Conservation (phyloP, 2,797 vertebrate species). For the Lateolabrax maculatus region DNA sequence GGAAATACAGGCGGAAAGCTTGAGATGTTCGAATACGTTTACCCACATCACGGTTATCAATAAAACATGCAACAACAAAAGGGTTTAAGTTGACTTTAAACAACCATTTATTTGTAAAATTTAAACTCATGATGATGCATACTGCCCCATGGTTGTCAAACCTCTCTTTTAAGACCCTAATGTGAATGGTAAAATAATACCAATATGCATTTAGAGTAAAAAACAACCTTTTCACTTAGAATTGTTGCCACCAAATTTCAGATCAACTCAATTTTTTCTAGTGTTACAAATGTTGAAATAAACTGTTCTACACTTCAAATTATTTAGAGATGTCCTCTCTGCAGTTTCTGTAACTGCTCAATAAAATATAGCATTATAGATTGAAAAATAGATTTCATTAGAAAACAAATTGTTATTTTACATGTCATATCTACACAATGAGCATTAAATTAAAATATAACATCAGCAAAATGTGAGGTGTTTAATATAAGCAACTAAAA, state of each 20-base stretch:
- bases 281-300: slow-evolving; percentile 52
- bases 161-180: slow-evolving; percentile 2
- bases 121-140: slow-evolving; percentile 41
- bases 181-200: slow-evolving; percentile 35
- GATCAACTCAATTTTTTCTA: slow-evolving; percentile 30
- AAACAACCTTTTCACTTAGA: slow-evolving; percentile 32
- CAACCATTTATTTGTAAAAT: slow-evolving; percentile 64
- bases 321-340: slow-evolving; percentile 30
- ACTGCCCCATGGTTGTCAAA: slow-evolving; percentile 26
- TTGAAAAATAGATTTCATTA: slow-evolving; percentile 69
- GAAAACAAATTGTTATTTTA: slow-evolving; percentile 69
- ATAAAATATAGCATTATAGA: slow-evolving; percentile 61
- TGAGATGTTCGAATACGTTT: background rate
- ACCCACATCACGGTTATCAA: background rate
- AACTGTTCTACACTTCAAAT: background rate
- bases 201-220: slow-evolving; percentile 18
- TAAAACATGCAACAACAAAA: slow-evolving; percentile 5
- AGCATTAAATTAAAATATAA: slow-evolving; percentile 74
- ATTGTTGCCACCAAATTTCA: slow-evolving; percentile 21
- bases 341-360: slow-evolving; percentile 35
- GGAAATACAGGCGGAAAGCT: background rate
- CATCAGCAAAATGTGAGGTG: slow-evolving; percentile 54
- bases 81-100: slow-evolving; percentile 29
- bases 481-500: slow-evolving; percentile 56
- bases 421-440: slow-evolving; percentile 72